These are phyloP conservation scores for Campylomormyrus tamandua DNA, from an alignment of 2,113 vertebrate species.

Conservation along the genomic window DNA sequence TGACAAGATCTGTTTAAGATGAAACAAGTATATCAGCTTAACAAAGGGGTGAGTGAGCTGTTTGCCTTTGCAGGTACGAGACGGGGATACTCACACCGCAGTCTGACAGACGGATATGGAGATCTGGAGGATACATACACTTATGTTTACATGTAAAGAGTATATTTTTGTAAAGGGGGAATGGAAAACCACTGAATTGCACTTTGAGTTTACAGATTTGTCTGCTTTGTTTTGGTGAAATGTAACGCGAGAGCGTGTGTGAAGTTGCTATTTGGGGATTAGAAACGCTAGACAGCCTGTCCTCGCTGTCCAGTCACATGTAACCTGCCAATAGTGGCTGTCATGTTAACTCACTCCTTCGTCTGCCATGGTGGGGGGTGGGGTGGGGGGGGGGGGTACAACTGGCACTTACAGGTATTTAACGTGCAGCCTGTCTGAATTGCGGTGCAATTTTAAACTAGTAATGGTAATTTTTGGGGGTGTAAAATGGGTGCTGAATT, in stretches of 20 bases:
- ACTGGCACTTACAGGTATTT: neutral
- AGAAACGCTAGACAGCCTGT: conserved; percentile 48
- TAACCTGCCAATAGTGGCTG: neutral
- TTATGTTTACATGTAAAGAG: conserved; percentile 55
- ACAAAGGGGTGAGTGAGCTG: neutral
- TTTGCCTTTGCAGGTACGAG: conserved; percentile 57
- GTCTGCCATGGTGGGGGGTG: neutral
- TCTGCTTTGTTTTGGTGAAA: conserved; percentile 50
- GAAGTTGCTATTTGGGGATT: conserved; percentile 64
- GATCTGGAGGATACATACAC: conserved; percentile 22
- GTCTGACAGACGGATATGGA: conserved; percentile 35
- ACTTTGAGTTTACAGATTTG: conserved; percentile 49
- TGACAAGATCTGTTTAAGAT: neutral
- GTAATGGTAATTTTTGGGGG: neutral
- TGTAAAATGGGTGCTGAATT: neutral
- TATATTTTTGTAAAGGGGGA: conserved; percentile 37
- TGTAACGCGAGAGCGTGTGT: conserved; percentile 55
- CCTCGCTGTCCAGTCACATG: conserved; percentile 54
- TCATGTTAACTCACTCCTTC: neutral
- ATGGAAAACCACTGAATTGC: conserved; percentile 39
- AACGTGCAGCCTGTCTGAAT: neutral
- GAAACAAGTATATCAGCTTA: neutral
- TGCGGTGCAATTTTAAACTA: neutral
- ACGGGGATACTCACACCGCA: conserved; percentile 58
- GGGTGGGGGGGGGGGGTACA: neutral